These are phyloP conservation scores for Gasterosteus nipponicus DNA, from an alignment of 2,113 vertebrate species.

Conservation along the genomic window DNA sequence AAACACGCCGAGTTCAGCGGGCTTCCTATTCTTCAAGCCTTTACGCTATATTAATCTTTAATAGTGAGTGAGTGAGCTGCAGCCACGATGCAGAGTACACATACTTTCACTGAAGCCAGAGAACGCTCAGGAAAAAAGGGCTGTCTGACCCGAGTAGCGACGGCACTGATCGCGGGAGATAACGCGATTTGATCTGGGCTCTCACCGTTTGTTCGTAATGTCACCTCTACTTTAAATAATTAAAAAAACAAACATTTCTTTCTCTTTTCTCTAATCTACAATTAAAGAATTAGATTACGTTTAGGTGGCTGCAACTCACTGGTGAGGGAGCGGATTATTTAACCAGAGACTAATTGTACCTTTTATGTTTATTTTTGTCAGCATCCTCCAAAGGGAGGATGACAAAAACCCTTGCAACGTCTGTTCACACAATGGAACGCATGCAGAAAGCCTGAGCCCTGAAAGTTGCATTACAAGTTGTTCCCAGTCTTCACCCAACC, in stretches of 20 bases:
- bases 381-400: constrained; percentile 32
- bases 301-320: not conserved
- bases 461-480: not conserved
- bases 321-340: constrained; percentile 15
- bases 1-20: constrained; percentile 54
- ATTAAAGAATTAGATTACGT: not conserved
- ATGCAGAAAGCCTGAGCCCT: constrained; percentile 11
- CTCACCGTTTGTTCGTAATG: not conserved
- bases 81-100: constrained; percentile 41
- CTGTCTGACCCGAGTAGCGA: constrained; percentile 13
- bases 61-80: constrained; percentile 57
- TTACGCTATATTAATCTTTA: constrained; percentile 74
- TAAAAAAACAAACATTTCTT: not conserved
- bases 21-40: constrained; percentile 53
- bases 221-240: constrained; percentile 19
- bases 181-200: constrained; percentile 12
- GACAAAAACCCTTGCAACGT: constrained; percentile 47
- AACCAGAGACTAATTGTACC: constrained; percentile 28
- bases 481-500: constrained; percentile 31
- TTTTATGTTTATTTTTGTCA: constrained; percentile 46
- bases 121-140: constrained; percentile 18
- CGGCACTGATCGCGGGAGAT: constrained; percentile 19
- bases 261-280: not conserved
- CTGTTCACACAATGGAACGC: constrained; percentile 38
- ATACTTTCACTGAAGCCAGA: constrained; percentile 50